Evolutionary conservation across 1,140 invertebrate genomes (phyloP).

Genomic region (Brachionus rotundiformis): DNA sequence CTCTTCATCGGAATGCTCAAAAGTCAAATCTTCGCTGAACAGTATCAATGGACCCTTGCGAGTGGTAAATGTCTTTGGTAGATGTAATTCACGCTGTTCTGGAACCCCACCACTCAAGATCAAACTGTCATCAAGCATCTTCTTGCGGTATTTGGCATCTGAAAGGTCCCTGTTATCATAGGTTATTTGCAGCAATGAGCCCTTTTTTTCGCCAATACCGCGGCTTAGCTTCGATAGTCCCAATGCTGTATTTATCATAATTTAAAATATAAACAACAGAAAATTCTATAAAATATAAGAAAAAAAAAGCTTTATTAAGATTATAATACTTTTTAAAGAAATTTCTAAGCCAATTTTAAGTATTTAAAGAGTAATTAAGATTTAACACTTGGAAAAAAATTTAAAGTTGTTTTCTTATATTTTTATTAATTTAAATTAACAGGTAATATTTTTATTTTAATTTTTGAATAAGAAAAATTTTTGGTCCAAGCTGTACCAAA

Average conservation of each 20-base stretch:
- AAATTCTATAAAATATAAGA: too few species aligned
- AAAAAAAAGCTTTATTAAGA: not conserved
- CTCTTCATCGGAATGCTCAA: conserved; percentile 47
- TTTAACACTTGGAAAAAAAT: not conserved
- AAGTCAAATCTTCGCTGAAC: conserved; percentile 62
- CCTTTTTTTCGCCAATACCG: conserved; percentile 25
- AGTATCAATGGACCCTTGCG: conserved; percentile 62
- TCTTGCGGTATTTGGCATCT: not conserved
- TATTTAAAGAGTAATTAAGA: not conserved
- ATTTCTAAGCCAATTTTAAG: not conserved
- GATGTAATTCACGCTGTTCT: conserved; percentile 53
- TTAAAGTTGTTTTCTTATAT: too few species aligned
- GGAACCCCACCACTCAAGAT: not conserved
- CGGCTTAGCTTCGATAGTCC: conserved; percentile 30
- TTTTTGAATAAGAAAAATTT: too few species aligned
- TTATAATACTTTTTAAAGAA: not conserved
- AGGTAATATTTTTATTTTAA: too few species aligned
- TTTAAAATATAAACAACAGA: not conserved
- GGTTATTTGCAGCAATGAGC: conserved; percentile 12
- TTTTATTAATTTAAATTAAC: too few species aligned
- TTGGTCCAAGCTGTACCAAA: not conserved
- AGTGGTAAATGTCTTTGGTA: conserved; percentile 64
- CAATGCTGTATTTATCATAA: conserved; percentile 33
- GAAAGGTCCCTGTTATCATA: conserved; percentile 16
- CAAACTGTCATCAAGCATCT: not conserved